Percentiles rank a stretch among this genome's conserved stretches.
These are phyloP conservation scores for Rhinolophus ferrumequinum DNA, from an alignment of 2,113 vertebrate genomes.

Conservation along the genomic window DNA sequence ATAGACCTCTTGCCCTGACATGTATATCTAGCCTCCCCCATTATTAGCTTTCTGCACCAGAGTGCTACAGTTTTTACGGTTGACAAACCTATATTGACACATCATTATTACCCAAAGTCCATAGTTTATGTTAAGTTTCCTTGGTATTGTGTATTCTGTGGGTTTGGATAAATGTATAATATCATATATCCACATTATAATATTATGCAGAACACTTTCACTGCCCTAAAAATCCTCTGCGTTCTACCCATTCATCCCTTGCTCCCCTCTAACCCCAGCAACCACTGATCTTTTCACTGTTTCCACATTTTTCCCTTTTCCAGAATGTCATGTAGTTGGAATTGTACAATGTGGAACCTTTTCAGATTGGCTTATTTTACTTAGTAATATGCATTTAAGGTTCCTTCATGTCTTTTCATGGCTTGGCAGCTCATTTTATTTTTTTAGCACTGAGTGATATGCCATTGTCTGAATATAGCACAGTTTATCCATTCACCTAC, in stretches of 20 bases:
- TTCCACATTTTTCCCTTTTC: neutral
- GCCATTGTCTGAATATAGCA: neutral
- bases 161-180: neutral
- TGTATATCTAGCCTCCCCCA: neutral
- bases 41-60: neutral
- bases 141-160: neutral
- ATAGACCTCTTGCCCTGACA: accelerated
- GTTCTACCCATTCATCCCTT: neutral
- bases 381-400: neutral
- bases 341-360: neutral
- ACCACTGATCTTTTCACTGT: neutral
- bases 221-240: neutral
- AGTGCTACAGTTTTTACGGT: neutral
- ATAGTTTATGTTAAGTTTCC: neutral
- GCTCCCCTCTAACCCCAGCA: neutral
- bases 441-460: neutral
- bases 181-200: neutral
- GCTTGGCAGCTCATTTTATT: neutral
- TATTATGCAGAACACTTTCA: neutral
- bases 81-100: neutral
- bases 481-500: neutral
- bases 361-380: constrained; percentile 19
- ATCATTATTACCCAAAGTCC: neutral
- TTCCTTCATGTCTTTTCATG: neutral
- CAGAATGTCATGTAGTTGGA: neutral